Evolutionary conservation across 2,888 invertebrate genomes (phyloP).

Genomic region (Ophion ellenae): DNA sequence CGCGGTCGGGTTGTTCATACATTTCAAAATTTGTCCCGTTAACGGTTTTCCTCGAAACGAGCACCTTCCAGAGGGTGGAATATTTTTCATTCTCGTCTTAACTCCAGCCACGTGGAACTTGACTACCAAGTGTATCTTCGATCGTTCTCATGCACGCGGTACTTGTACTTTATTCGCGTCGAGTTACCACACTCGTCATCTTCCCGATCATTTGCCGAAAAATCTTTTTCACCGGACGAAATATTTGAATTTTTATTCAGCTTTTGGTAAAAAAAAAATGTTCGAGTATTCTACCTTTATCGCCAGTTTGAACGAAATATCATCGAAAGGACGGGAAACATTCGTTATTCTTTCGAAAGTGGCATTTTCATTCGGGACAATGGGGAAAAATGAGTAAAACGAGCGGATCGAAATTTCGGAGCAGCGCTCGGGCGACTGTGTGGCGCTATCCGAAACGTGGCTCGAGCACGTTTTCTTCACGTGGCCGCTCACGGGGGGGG

Average conservation of each 20-base stretch:
- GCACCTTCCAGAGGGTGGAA: no score
- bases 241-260: neutral
- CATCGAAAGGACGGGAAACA: neutral
- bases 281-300: no score
- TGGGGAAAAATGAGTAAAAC: slow-evolving; percentile 6
- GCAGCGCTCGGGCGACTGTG: slow-evolving; percentile 1
- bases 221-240: neutral
- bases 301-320: neutral
- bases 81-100: no score
- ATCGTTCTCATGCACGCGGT: neutral
- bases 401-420: slow-evolving; percentile 10
- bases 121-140: neutral
- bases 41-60: neutral
- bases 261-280: no score
- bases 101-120: no score
- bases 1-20: neutral
- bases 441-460: slow-evolving; percentile 9
- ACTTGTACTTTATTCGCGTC: neutral
- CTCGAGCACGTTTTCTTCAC: slow-evolving; percentile 71
- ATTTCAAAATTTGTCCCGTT: neutral
- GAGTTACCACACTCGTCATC: neutral
- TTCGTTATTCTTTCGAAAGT: neutral
- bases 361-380: slow-evolving; percentile 3
- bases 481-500: slow-evolving; percentile 56
- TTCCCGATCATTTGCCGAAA: neutral